phyloP scores from a whole-genome alignment of 2,797 vertebrate species.

The Diplodus puntazzo region DNA sequence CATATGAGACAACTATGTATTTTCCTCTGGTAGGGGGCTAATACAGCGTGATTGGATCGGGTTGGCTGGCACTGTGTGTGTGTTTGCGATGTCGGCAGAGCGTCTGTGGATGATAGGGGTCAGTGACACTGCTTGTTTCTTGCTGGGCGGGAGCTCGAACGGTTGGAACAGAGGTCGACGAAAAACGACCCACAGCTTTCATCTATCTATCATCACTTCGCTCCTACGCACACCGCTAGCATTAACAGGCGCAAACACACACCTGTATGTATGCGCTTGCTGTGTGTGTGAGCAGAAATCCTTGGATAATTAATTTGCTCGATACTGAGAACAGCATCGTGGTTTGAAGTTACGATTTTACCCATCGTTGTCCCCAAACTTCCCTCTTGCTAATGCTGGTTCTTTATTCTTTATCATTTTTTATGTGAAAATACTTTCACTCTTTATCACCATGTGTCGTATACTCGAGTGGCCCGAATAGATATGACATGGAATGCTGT shows the following conservation, averaged over 20 bases:
- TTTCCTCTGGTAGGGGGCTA: conserved; percentile 61
- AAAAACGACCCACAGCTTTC: conserved; percentile 46
- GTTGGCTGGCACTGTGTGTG: conserved; percentile 44
- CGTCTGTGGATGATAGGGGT: conserved; percentile 74
- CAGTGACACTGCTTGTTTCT: conserved; percentile 73
- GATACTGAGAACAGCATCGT: neutral
- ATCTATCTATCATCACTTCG: conserved; percentile 47
- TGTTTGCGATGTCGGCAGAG: conserved; percentile 57
- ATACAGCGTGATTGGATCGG: conserved; percentile 61
- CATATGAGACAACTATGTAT: conserved; percentile 60
- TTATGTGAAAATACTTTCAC: conserved; percentile 24
- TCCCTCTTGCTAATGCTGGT: neutral
- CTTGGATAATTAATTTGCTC: neutral
- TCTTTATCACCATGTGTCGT: conserved; percentile 50
- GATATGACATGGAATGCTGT: conserved; percentile 45
- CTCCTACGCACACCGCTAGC: neutral
- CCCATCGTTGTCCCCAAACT: neutral
- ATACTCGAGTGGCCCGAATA: conserved; percentile 6
- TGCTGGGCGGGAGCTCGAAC: conserved; percentile 49
- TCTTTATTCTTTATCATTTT: neutral
- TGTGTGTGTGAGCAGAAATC: neutral
- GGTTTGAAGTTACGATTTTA: neutral
- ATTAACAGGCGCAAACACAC: conserved; percentile 16
- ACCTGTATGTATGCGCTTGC: neutral
- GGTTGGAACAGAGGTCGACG: conserved; percentile 58